Evolutionary conservation across 2,888 invertebrate genomes (phyloP), one percentile per base, ranked within the genome.

Genomic region (Scaptodrosophila latifasciaeformis): DNA sequence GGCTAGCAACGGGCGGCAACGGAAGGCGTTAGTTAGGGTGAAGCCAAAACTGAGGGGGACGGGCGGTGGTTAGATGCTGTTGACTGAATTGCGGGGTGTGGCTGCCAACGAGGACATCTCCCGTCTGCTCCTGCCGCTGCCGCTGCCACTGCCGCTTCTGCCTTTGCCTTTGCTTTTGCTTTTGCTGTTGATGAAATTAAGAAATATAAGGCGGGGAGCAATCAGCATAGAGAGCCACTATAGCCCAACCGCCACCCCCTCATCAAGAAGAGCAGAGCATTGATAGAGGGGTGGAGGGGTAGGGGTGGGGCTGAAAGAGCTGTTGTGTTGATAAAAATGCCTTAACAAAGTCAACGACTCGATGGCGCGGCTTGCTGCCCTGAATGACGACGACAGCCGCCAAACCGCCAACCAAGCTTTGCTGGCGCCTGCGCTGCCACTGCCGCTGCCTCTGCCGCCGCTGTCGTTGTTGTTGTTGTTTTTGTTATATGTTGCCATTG

Each of bases 1-100:
- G 72, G 47, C 70, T 40, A 66, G 49, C 67, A 59, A 60, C 76
- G 54, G 61, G 61, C 46, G 62, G 52, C 59, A 51, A 46, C 65
- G 53, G 12, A 75, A 27, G 67, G 68, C 58, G 59, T 59, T 44
- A 51, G n/a, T n/a, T n/a, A n/a, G n/a, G n/a, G n/a, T n/a, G n/a
- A n/a, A n/a, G n/a, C n/a, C n/a, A n/a, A n/a, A n/a, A n/a, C n/a
- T 10, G 17, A 40, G 45, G 37, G 46, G 48, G 34, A 50, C 45
- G 17, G 7, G n/a, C 12, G 24, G 4, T 24, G 24, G 3, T 5
- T 24, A 3, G 7, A 24, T 24, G 24, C 3, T 24, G 24, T 7
- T 24, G 24, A 24, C 4, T 24, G 24, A 24, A 24, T 7, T 24
- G 24, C 7, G 7, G 24, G 24, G 24, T 24, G 24, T 5, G 24